A percentile compares a stretch with the other conserved stretches of the same genome.
Conservation (phyloP, 1,140 invertebrate genomes). For the Trichonephila clavipes region DNA sequence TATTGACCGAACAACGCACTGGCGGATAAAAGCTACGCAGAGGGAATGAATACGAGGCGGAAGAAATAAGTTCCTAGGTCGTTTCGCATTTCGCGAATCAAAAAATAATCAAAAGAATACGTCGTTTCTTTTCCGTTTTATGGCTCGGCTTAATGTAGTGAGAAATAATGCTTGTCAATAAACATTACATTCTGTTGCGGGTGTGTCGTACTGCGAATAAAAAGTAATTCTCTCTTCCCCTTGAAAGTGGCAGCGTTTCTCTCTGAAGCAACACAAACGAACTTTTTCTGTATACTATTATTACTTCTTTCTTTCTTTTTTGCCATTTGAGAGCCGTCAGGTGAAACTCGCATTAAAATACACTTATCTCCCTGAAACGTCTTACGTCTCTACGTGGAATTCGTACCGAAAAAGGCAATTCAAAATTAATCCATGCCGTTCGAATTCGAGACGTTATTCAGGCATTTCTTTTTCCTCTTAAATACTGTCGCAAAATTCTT, state of each 20-base stretch:
- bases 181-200: conserved; percentile 43
- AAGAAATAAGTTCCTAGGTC: conserved; percentile 49
- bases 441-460: background rate
- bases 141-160: conserved; percentile 39
- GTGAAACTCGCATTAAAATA: conserved; percentile 25
- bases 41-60: conserved; percentile 28
- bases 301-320: background rate
- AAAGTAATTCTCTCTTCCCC: background rate
- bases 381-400: background rate
- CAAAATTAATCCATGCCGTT: background rate
- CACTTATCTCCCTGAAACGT: conserved; percentile 8
- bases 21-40: background rate
- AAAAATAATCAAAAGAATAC: conserved; percentile 19
- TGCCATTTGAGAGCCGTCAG: conserved; percentile 4
- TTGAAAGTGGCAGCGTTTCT: background rate
- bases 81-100: conserved; percentile 35
- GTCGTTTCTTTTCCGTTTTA: conserved; percentile 31
- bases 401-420: background rate
- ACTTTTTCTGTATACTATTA: no score
- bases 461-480: background rate
- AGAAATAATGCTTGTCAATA: conserved; percentile 64
- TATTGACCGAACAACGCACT: conserved; percentile 50
- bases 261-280: background rate
- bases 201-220: conserved; percentile 25
- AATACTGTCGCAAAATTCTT: no score